Percentiles rank a stretch among this genome's conserved stretches.
These are phyloP conservation scores for Hiodon tergisus DNA, from an alignment of 2,113 vertebrate species.

Conservation along the genomic window DNA sequence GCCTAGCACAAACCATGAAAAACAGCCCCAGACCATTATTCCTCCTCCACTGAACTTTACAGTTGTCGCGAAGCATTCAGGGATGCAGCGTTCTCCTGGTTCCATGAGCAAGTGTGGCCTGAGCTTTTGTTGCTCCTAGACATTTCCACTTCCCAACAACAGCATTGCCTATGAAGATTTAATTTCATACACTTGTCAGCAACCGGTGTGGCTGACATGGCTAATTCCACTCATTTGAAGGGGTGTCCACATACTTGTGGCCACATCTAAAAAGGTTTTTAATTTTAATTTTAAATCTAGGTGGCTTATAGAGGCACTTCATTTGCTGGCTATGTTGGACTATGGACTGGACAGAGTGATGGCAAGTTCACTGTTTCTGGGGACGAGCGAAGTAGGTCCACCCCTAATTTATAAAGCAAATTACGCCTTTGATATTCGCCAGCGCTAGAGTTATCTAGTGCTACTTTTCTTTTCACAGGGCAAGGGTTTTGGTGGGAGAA, in stretches of 20 bases:
- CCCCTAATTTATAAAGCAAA: not conserved
- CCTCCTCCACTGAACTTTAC: too few relatives aligned
- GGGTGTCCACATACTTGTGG: too few relatives aligned
- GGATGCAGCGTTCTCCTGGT: not conserved
- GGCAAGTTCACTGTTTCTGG: slow-evolving; percentile 83
- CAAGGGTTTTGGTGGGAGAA: slow-evolving; percentile 81
- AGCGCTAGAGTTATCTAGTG: not conserved
- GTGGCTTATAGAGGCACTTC: slow-evolving; percentile 78
- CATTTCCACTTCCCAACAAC: too few relatives aligned
- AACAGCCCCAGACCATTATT: too few relatives aligned
- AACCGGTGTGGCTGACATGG: too few relatives aligned
- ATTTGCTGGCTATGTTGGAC: slow-evolving; percentile 81
- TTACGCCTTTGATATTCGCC: not conserved
- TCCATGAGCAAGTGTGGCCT: too few relatives aligned
- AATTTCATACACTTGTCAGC: too few relatives aligned
- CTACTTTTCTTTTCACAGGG: slow-evolving; percentile 36
- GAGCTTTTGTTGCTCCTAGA: too few relatives aligned
- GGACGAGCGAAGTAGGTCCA: slow-evolving; percentile 71
- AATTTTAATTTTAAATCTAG: slow-evolving; percentile 49
- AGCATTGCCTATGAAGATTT: too few relatives aligned
- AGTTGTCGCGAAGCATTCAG: not conserved
- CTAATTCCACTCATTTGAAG: too few relatives aligned
- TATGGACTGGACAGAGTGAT: slow-evolving; percentile 91
- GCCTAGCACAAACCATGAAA: too few relatives aligned
- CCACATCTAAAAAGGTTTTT: not conserved